Evolutionary conservation across 2,113 vertebrate genomes (phyloP).

Genomic region (Myrmecophaga tridactyla): DNA sequence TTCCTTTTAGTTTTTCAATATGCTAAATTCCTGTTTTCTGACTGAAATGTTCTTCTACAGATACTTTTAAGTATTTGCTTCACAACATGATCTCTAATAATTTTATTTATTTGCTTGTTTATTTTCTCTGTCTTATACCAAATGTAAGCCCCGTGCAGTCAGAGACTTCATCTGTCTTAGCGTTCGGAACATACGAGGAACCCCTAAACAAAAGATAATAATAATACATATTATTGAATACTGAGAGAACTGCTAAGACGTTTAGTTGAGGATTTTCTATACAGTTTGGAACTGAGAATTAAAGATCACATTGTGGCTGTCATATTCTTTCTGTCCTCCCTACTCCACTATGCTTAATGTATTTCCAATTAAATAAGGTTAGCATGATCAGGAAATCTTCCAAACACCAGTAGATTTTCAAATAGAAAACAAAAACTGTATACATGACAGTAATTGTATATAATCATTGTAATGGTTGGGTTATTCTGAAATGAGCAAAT

Average conservation of each 20-base stretch:
- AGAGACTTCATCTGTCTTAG: not conserved
- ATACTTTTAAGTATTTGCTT: not conserved
- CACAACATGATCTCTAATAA: not conserved
- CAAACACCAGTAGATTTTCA: not conserved
- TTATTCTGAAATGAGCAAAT: constrained; percentile 47
- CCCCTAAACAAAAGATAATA: not conserved
- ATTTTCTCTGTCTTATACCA: not conserved
- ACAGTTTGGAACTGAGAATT: not conserved
- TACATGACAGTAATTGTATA: constrained; percentile 20
- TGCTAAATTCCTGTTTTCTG: not conserved
- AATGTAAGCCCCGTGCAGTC: not conserved
- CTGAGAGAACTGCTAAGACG: not conserved
- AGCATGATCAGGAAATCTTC: not conserved
- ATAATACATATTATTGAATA: not conserved
- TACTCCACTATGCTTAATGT: not conserved
- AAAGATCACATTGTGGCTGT: not conserved
- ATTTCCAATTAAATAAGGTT: not conserved
- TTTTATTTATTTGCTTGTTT: not conserved
- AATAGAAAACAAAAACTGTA: not conserved
- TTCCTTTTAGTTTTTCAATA: constrained; percentile 10
- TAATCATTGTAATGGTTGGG: not conserved
- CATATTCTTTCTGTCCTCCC: not conserved
- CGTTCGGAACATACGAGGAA: not conserved
- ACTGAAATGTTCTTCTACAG: not conserved
- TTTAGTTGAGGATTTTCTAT: constrained; percentile 20